Conservation (phyloP, 2,797 vertebrate species). For the Cottoperca gobio region DNA sequence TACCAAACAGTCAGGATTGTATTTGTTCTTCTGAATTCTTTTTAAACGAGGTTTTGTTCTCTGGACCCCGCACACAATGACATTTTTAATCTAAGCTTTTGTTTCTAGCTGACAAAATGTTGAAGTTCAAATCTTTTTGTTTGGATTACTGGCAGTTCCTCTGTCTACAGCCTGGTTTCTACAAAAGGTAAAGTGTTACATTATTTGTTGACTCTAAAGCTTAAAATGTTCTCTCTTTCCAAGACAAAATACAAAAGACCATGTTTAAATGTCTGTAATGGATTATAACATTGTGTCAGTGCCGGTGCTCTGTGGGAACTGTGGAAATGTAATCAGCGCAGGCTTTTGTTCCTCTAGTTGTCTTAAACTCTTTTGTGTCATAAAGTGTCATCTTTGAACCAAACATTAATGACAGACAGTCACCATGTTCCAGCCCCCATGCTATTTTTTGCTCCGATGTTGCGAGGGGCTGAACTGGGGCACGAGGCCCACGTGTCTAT, state of each 20-base stretch:
- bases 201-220: neutral
- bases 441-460: neutral
- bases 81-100: constrained; percentile 29
- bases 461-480: constrained; percentile 28
- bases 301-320: neutral
- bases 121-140: constrained; percentile 97
- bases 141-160: constrained; percentile 99
- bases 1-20: constrained; percentile 9
- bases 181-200: constrained; percentile 90
- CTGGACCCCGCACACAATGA: constrained; percentile 5
- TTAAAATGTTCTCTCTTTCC: neutral
- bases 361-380: neutral
- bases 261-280: neutral
- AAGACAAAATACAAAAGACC: neutral
- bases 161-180: constrained; percentile 94
- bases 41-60: constrained; percentile 2
- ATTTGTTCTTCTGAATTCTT: constrained; percentile 31
- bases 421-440: neutral
- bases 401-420: constrained; percentile 4
- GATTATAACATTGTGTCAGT: neutral
- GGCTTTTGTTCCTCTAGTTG: neutral
- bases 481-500: constrained; percentile 51
- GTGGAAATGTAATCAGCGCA: neutral
- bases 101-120: constrained; percentile 83
- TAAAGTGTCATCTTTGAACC: constrained; percentile 23